A percentile compares a stretch with the other conserved stretches of the same genome.
Evolutionary conservation across 2,888 invertebrate species (phyloP).

Genomic region (Rhagonycha fulva): DNA sequence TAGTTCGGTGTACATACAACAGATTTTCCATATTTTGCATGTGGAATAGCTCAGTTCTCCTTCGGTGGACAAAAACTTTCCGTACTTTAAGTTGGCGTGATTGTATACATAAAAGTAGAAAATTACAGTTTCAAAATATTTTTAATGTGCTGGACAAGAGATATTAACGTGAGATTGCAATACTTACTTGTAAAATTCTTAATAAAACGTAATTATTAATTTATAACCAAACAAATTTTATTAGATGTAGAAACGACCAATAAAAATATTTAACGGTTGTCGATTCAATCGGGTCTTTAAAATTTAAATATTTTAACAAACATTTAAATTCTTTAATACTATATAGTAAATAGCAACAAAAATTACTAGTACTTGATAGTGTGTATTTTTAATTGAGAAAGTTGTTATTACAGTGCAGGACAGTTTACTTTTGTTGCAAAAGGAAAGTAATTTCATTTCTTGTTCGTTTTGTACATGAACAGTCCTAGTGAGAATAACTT

Average conservation of each 20-base stretch:
- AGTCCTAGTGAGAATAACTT: slow-evolving; percentile 22
- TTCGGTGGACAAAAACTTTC: too few relatives aligned
- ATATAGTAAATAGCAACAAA: background rate
- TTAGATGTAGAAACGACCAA: background rate
- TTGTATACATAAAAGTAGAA: too few relatives aligned
- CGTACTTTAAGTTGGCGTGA: too few relatives aligned
- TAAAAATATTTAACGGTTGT: background rate
- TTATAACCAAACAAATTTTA: background rate
- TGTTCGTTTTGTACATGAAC: background rate
- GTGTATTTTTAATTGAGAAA: background rate
- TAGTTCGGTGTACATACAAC: too few relatives aligned
- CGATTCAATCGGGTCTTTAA: background rate
- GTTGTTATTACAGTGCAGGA: background rate
- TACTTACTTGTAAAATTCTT: background rate
- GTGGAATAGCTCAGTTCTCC: too few relatives aligned
- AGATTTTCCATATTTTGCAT: too few relatives aligned
- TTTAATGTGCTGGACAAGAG: too few relatives aligned
- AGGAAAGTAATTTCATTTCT: background rate
- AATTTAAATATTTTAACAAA: background rate
- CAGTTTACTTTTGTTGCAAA: background rate
- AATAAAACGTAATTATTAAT: background rate
- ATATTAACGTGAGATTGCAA: background rate
- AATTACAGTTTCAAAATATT: background rate
- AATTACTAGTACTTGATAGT: too few relatives aligned
- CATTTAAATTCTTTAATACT: background rate